These are phyloP conservation scores for Pseudorhiza aurosa DNA, from an alignment of 30 jellyfish, hydroid and myxozoan species.

Conservation along the genomic window DNA sequence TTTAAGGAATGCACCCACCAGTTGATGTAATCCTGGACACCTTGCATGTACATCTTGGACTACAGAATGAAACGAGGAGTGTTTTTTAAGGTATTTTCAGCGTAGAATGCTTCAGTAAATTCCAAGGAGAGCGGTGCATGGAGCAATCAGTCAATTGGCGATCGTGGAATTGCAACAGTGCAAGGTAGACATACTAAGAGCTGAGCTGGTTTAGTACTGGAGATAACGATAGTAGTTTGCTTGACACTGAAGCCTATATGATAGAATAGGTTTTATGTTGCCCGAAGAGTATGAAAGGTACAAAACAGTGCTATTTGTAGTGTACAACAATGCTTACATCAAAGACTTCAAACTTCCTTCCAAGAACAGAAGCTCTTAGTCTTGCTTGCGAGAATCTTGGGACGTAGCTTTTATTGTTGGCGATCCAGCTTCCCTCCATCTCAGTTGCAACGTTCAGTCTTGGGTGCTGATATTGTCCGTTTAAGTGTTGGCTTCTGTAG, in stretches of 20 bases:
- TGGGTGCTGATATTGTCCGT: background rate
- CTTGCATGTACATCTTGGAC: constrained; percentile 67
- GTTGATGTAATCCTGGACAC: constrained; percentile 64
- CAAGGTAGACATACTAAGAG: too few species aligned
- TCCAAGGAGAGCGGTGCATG: too few species aligned
- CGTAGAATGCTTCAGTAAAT: too few species aligned
- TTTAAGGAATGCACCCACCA: constrained; percentile 12
- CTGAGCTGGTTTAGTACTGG: too few species aligned
- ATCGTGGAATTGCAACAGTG: too few species aligned
- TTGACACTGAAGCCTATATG: too few species aligned
- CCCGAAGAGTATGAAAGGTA: too few species aligned
- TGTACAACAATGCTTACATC: constrained; percentile 19
- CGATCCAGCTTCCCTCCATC: constrained; percentile 37
- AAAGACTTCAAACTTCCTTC: constrained; percentile 54
- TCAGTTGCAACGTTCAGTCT: constrained; percentile 26
- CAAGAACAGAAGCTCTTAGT: constrained; percentile 49
- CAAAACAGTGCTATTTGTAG: too few species aligned
- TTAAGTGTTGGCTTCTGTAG: constrained; percentile 41
- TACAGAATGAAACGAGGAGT: background rate
- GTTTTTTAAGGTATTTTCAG: too few species aligned
- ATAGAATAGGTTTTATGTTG: too few species aligned
- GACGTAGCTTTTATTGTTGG: constrained; percentile 46
- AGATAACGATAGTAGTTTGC: too few species aligned
- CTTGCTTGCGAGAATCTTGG: constrained; percentile 54
- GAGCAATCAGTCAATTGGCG: too few species aligned